Evolutionary conservation across 23 tunicate genomes (phyloP), one percentile per base, ranked within the genome.

Genomic region (Corella eumyota): DNA sequence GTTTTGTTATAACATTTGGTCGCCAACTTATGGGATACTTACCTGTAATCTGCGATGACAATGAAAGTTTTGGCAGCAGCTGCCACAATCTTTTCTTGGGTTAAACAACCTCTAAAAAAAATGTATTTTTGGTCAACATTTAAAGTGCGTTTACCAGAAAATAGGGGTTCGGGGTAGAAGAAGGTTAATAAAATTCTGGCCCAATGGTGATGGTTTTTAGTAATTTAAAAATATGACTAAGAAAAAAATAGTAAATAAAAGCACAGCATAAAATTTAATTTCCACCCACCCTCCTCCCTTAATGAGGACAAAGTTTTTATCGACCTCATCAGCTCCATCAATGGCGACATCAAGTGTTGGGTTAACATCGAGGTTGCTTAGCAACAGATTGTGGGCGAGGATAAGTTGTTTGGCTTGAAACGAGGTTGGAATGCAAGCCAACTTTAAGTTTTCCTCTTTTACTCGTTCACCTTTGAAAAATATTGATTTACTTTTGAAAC

Each of bases 281-380:
- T 26, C 30, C 4, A 1, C 85, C 34, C 66, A 77, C 95, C 85
- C 85, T 25, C 97, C 90, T 33, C 97, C 97, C 54, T 90, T 90
- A n/a, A 90, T 90, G 6, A 90, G 71, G 11, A 71, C 70, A 54
- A 74, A 58, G 46, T 79, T 46, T 6, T 73, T 58, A 47, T 90
- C 97, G 22, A 90, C 90, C 56, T 90, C 97, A 63, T 90, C 97
- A 25, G 97, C 97, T 25, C 97, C 97, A 73, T 90, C 97, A 27
- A 90, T 90, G 1, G 86, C 90, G 31, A 90, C 82, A 74, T 90
- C 97, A 1, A 90, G 68, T 3, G 49, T 62, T 4, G 97, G 90
- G 67, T 74, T 56, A 21, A 65, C 48, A 40, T 79, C 90, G 1
- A 90, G 67, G 50, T 80, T 76, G 25, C 58, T 65, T 32, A 90